Base-by-base conservation (phyloP, 2,113 vertebrate species). In the Cichladusa arquata region DNA sequence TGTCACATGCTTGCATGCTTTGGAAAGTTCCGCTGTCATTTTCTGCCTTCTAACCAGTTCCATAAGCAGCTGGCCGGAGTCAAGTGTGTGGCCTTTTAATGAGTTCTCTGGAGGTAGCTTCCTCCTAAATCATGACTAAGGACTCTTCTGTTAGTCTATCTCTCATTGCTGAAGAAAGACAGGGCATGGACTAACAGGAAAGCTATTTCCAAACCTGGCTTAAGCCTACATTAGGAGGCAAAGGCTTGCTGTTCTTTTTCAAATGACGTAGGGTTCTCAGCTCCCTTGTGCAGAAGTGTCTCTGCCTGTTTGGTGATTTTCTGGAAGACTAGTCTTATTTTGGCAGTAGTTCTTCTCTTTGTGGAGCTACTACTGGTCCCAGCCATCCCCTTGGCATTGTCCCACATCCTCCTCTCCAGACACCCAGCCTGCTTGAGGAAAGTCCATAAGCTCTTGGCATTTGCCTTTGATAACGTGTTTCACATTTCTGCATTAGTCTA, bases 21-120 rank as follows among this genome's bases (percentile, higher is more conserved):
- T 86, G 45, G 11, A 74, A 71, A 73, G 24, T 86, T 88, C 90
- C 86, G 33, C 45, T 92, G 51, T 82, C 28, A 3, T 73, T 88
- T 96, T 90, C 76, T 87, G 66, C 54, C 44, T 90, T 78, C 36
- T 80, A 66, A 54, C 38, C 7, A 8, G 62, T 77, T 86, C n/a
- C 38, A 19, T 22, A 33, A 80, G 42, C 50, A 83, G 51, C 34
- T 67, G 19, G 26, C 87, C 58, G 51, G 62, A 91, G 19, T 18
- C 33, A 64, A 89, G 53, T 2, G 1, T 38, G 28, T 53, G 33
- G 40, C 50, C n/a, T 65, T 36, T 40, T 16, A 73, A 33, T 66
- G 53, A 23, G 14, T 11, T 57, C 38, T 82, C 54, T 69, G 19
- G 22, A 36, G 48, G 16, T 25, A 38, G 13, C 25, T 64, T 64